phyloP scores from a whole-genome alignment of 1,140 invertebrate genomes.

The Aplysia californica region DNA sequence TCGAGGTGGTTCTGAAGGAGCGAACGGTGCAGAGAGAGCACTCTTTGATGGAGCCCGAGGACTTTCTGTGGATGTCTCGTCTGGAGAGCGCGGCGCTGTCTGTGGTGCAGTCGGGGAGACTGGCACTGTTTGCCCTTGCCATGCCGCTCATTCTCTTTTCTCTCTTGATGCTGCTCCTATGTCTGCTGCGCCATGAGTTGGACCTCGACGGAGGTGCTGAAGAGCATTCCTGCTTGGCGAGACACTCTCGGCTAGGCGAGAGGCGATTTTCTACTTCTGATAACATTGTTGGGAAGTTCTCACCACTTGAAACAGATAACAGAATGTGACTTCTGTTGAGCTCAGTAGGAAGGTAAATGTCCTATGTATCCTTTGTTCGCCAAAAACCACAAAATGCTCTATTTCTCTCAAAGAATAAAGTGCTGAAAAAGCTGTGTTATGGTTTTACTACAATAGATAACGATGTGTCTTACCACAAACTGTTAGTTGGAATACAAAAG shows the following conservation, averaged over 20 bases:
- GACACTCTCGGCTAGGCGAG: not conserved
- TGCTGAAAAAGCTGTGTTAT: too few relatives aligned
- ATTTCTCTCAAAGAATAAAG: not conserved
- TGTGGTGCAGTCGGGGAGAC: constrained; percentile 14
- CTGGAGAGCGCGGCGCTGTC: not conserved
- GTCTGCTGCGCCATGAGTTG: constrained; percentile 18
- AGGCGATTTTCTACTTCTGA: not conserved
- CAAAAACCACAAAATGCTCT: not conserved
- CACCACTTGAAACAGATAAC: not conserved
- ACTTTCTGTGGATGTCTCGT: not conserved
- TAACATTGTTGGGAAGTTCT: not conserved
- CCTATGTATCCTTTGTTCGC: not conserved
- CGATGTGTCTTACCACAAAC: too few relatives aligned
- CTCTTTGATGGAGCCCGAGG: not conserved
- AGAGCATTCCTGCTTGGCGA: not conserved
- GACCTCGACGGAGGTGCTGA: constrained; percentile 10
- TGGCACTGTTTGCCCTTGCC: constrained; percentile 11
- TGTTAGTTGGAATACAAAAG: too few relatives aligned
- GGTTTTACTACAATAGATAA: too few relatives aligned
- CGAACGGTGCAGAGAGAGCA: constrained; percentile 20
- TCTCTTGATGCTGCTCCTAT: not conserved
- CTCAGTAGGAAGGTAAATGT: not conserved
- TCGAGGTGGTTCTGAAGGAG: constrained; percentile 24
- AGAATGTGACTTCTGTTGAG: not conserved
- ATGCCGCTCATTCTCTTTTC: constrained; percentile 1